These are phyloP conservation scores for Acleris literana DNA, from an alignment of 2,888 invertebrate species.

Conservation along the genomic window DNA sequence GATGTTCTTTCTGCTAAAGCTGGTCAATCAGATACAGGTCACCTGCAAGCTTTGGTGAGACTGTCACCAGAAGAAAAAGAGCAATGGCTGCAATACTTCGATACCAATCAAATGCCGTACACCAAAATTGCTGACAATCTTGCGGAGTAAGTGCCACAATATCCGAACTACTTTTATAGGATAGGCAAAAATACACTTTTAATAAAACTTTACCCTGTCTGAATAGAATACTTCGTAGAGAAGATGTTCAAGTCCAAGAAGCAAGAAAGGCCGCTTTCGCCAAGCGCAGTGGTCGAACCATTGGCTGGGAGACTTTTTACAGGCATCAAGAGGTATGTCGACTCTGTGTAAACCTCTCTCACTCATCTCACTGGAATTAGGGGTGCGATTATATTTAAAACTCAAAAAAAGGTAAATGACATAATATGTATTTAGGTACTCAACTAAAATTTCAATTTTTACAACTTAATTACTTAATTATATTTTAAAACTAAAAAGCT, in stretches of 20 bases:
- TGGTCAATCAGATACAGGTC: conserved; percentile 53
- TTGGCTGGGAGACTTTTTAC: conserved; percentile 70
- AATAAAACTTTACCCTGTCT: conserved; percentile 14
- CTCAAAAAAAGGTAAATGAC: no score
- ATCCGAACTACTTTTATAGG: no score
- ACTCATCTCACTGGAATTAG: not conserved
- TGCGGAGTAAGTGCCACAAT: conserved; percentile 59
- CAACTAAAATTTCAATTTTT: no score
- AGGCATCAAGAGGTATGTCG: conserved; percentile 58
- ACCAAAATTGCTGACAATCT: conserved; percentile 65
- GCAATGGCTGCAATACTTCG: conserved; percentile 67
- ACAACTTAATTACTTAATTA: no score
- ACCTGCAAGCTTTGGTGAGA: conserved; percentile 63
- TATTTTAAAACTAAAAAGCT: no score
- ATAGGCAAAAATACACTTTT: not conserved
- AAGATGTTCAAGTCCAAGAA: conserved; percentile 56
- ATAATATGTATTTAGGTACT: no score
- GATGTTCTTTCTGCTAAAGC: conserved; percentile 64
- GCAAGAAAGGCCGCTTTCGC: conserved; percentile 46
- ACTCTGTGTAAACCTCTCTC: not conserved
- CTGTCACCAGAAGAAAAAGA: conserved; percentile 62
- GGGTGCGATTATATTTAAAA: not conserved
- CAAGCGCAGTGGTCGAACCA: conserved; percentile 55
- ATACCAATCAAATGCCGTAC: conserved; percentile 55
- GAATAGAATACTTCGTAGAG: conserved; percentile 63